Evolutionary conservation across 2,888 invertebrate genomes (phyloP), one percentile per base, ranked within the genome.

Genomic region (Tetrapedia diversipes): DNA sequence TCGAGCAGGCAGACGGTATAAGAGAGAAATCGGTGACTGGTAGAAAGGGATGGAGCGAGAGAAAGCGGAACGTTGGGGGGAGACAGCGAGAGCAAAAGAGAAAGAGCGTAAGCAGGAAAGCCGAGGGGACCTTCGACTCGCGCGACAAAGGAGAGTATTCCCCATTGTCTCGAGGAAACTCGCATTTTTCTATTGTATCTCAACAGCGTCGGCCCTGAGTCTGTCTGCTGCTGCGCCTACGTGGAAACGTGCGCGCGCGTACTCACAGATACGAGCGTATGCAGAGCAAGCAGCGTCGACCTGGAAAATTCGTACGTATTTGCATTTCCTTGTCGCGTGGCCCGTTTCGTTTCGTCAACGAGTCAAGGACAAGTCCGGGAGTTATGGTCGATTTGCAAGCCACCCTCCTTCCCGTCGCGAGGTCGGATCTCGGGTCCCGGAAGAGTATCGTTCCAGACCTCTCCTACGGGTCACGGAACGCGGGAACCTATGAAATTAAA

Each of bases 81-180:
- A n/a, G 51, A 2, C 2, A 16, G 22, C 19, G 39, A 34, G 6
- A 0, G 16, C 39, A 16, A 45, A 37, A 27, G 57, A 34, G 29
- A 11, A 8, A 54, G 14, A 45, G 29, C 27, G 32, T 3, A 10
- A 27, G 41, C 6, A 14, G 11, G 39, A 64, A 60, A 53, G 39
- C 4, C 43, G 70, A 66, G 39, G 72, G 74, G 64, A 77, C 57
- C 71, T 75, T 77, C 72, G 65, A 41, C 59, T 71, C 51, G 43
- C 8, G 34, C 49, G 57, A 75, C 77, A 69, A 77, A 77, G 77
- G 60, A 78, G 37, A 79, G 65, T 51, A 66, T 64, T 65, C 66
- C 56, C 73, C 51, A 79, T 82, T 85, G 79, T 85, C 73, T 79
- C 75, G 47, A n/a, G 53, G 69, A 79, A 73, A 72, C 67, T 77